Percentiles rank a stretch among this genome's conserved stretches.
phyloP scores from a whole-genome alignment of 2,888 invertebrate genomes.

The Heteromyza rotundicornis region DNA sequence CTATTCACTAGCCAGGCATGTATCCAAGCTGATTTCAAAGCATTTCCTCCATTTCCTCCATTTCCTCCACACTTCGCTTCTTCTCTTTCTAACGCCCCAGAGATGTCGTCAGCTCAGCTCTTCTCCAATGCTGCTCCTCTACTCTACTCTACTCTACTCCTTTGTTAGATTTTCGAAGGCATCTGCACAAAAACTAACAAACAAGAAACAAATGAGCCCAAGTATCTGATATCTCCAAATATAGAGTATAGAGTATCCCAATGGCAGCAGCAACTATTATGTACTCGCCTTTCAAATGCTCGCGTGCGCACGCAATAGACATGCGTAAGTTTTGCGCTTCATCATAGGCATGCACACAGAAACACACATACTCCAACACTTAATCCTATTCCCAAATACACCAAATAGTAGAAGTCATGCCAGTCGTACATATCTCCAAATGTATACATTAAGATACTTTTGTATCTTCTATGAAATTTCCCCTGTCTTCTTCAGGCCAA shows the following conservation, averaged over 20 bases:
- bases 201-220: too few relatives aligned
- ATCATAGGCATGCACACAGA: neutral
- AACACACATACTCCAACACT: constrained; percentile 14
- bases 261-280: too few relatives aligned
- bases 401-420: neutral
- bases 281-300: too few relatives aligned
- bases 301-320: constrained; percentile 23
- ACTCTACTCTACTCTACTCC: neutral
- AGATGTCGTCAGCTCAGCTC: neutral
- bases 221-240: constrained; percentile 8
- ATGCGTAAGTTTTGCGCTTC: constrained; percentile 15
- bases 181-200: constrained; percentile 6
- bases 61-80: neutral
- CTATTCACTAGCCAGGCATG: neutral
- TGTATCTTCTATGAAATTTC: neutral
- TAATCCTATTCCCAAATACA: constrained; percentile 41
- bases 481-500: neutral
- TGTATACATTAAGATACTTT: neutral
- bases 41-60: neutral
- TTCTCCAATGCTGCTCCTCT: neutral
- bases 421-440: neutral
- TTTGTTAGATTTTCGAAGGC: constrained; percentile 6
- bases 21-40: neutral
- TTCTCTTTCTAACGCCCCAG: constrained; percentile 15
- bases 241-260: neutral